These are phyloP conservation scores for Drosophila orena DNA, from an alignment of 1,140 invertebrate genomes.

Conservation along the genomic window DNA sequence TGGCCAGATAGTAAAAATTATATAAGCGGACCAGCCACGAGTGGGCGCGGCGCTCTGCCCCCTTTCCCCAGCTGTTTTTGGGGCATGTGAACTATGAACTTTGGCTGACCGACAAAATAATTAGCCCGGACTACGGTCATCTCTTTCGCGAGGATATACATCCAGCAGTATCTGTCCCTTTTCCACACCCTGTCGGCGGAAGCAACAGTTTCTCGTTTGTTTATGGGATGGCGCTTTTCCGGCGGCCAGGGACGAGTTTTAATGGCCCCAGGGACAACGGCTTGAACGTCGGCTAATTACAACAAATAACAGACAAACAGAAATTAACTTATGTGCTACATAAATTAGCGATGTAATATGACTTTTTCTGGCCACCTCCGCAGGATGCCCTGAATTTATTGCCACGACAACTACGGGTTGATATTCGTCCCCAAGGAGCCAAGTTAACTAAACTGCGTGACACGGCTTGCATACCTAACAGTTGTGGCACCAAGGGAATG, in stretches of 20 bases:
- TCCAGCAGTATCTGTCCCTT: constrained; percentile 1
- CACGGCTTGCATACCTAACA: constrained; percentile 17
- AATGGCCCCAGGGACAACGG: constrained; percentile 66
- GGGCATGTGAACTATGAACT: constrained; percentile 77
- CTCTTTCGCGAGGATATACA: neutral
- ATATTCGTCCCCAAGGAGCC: constrained; percentile 29
- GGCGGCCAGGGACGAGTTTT: constrained; percentile 60
- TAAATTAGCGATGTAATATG: constrained; percentile 74
- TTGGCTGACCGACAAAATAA: constrained; percentile 79
- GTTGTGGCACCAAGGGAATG: neutral
- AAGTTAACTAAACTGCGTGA: constrained; percentile 39
- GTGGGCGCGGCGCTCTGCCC: constrained; percentile 19
- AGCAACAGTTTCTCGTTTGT: constrained; percentile 80
- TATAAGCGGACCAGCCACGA: constrained; percentile 31
- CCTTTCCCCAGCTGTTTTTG: constrained; percentile 14
- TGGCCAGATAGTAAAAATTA: constrained; percentile 75
- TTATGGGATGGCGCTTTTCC: constrained; percentile 59
- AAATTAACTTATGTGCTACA: constrained; percentile 82
- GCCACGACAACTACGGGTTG: constrained; percentile 26
- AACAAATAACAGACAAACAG: constrained; percentile 77
- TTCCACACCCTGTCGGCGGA: constrained; percentile 44
- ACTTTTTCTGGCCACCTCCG: constrained; percentile 40
- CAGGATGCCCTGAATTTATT: constrained; percentile 37
- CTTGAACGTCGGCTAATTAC: constrained; percentile 76
- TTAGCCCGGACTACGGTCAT: constrained; percentile 56